These are phyloP conservation scores for Hemicordylus capensis DNA, from an alignment of 2,113 vertebrate genomes.

Conservation along the genomic window DNA sequence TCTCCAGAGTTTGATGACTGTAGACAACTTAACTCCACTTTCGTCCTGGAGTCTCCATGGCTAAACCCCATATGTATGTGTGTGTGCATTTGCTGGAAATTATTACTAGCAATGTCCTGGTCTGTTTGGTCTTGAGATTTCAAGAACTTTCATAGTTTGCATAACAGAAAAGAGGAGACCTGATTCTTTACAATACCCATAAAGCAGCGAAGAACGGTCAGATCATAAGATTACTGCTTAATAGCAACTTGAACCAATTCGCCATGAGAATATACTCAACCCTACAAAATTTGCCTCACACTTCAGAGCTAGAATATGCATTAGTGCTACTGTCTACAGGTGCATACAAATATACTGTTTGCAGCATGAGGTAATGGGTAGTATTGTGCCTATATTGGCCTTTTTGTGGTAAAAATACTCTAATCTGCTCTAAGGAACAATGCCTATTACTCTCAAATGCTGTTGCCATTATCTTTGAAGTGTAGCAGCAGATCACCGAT, in stretches of 20 bases:
- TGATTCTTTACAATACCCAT: neutral
- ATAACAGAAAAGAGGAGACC: too few species aligned
- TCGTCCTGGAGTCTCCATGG: neutral
- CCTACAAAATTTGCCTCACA: neutral
- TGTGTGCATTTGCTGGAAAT: neutral
- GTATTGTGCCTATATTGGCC: neutral
- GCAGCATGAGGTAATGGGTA: neutral
- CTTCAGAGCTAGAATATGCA: neutral
- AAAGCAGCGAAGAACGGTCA: neutral
- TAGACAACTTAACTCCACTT: neutral
- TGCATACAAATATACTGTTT: neutral
- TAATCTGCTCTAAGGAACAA: neutral
- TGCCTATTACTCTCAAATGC: neutral
- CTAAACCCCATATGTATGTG: neutral
- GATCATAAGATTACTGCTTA: neutral
- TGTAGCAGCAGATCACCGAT: neutral
- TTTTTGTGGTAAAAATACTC: neutral
- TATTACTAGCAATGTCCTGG: too few species aligned
- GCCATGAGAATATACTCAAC: neutral
- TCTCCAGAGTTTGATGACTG: neutral
- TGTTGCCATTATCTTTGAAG: neutral
- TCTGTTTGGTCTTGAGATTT: too few species aligned
- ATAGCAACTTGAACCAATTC: neutral
- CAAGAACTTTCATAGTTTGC: too few species aligned
- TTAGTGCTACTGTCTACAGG: neutral